Base-by-base conservation (phyloP, 2,113 vertebrate genomes). In the Sclerurus mexicanus region DNA sequence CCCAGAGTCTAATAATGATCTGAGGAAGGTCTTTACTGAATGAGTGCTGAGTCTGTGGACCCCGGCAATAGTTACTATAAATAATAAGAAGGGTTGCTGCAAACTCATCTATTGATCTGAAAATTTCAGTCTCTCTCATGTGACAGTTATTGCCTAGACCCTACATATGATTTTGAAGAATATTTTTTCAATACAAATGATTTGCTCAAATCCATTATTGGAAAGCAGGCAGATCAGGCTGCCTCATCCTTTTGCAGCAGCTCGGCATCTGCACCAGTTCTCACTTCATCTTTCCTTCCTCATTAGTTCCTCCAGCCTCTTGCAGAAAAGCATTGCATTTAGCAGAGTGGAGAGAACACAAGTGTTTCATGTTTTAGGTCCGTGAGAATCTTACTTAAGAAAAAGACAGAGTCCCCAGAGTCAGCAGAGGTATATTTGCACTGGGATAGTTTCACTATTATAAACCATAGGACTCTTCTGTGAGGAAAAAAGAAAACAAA, bases 51-150 rank as follows among this genome's bases (percentile, higher is more conserved):
- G 72, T 49, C 59, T 74, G 40, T 27, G 28, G 49, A 77, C 47
- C 88, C 27, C 15, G 64, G 22, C 12, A 74, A 58, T 40, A 93
- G 55, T 85, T 85, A 63, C 74, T 56, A 60, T 30, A 82, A 80
- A 92, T 56, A 79, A 42, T 22, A 85, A 76, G 0, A 90, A 62
- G 33, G 44, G 13, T 40, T 90, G 52, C 68, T 84, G 85, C 56
- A 90, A 95, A 90, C 4, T 74, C 30, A 35, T 84, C n/a, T 77
- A 95, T 92, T 88, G 78, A 94, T 93, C 42, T 68, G 33, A 77
- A 91, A 64, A 86, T 46, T 77, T 66, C 82, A 67, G 52, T 81
- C 47, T 73, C n/a, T 84, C 42, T 87, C 55, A 47, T 62, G 35
- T 88, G 75, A 52, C 75, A 40, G 75, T 47, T 88, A 37, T 40